These are phyloP conservation scores for Epinotia ramella DNA, from an alignment of 2,888 invertebrate genomes.

Conservation along the genomic window DNA sequence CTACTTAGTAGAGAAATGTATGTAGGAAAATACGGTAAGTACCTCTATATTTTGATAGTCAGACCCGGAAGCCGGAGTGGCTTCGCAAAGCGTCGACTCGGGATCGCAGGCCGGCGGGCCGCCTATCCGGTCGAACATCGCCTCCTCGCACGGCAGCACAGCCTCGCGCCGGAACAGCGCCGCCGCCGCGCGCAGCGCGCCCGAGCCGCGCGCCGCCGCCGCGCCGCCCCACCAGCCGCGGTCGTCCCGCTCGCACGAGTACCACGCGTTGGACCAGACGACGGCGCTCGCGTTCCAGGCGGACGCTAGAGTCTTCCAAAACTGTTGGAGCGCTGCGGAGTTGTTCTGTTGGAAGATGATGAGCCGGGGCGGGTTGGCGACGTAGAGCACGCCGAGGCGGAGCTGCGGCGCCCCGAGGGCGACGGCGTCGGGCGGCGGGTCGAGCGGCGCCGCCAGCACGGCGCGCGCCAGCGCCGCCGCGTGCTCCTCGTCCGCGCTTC, in stretches of 20 bases:
- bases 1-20: background rate
- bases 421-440: constrained; percentile 76
- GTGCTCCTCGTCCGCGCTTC: constrained; percentile 72
- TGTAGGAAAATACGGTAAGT: background rate
- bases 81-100: constrained; percentile 73
- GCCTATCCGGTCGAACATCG: constrained; percentile 88
- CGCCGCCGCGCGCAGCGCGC: constrained; percentile 83
- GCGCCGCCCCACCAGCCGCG: constrained; percentile 80
- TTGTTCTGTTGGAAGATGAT: constrained; percentile 81
- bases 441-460: constrained; percentile 72
- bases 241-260: constrained; percentile 71
- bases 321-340: constrained; percentile 79
- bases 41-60: constrained; percentile 69
- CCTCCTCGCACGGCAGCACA: constrained; percentile 90
- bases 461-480: constrained; percentile 76
- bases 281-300: constrained; percentile 80
- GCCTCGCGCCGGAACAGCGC: constrained; percentile 86
- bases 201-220: constrained; percentile 75
- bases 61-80: constrained; percentile 60
- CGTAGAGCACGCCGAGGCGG: constrained; percentile 78
- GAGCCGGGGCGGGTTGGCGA: constrained; percentile 71
- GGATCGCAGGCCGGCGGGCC: constrained; percentile 77
- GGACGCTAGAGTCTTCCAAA: constrained; percentile 82
- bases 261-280: constrained; percentile 81
- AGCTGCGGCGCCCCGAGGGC: constrained; percentile 82